These are phyloP conservation scores for Plagiodera versicolora DNA, from an alignment of 2,888 invertebrate genomes.

Conservation along the genomic window DNA sequence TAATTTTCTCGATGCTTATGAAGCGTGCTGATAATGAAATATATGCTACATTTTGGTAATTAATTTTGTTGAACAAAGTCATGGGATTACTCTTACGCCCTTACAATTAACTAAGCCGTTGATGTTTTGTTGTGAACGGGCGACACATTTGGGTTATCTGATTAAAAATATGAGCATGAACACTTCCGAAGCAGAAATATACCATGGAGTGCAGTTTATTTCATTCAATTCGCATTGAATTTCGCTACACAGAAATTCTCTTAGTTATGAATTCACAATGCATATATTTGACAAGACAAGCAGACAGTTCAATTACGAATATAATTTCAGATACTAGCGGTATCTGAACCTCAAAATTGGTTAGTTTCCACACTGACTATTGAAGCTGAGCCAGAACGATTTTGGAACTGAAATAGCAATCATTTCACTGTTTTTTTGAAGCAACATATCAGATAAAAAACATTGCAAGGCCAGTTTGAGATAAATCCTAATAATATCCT, in stretches of 20 bases:
- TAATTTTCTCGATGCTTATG: no score
- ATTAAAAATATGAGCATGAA: neutral
- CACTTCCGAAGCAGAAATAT: no score
- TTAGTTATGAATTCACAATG: neutral
- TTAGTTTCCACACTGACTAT: no score
- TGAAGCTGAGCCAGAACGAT: no score
- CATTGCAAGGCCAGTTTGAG: no score
- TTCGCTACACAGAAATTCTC: neutral
- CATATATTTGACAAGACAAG: neutral
- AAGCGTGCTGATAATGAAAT: no score
- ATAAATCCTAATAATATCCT: no score
- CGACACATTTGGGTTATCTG: neutral
- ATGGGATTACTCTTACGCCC: neutral
- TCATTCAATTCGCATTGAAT: neutral
- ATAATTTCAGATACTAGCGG: neutral
- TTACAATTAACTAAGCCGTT: neutral
- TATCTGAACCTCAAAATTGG: neutral
- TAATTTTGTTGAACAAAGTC: neutral
- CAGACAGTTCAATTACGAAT: neutral
- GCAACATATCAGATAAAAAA: no score
- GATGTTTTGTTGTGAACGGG: no score
- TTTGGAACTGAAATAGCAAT: no score
- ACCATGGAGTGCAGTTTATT: neutral
- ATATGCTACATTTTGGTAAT: neutral
- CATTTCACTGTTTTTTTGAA: no score